These are phyloP conservation scores for Rhyacichthys aspro DNA, from an alignment of 2,797 vertebrate genomes.

Conservation along the genomic window DNA sequence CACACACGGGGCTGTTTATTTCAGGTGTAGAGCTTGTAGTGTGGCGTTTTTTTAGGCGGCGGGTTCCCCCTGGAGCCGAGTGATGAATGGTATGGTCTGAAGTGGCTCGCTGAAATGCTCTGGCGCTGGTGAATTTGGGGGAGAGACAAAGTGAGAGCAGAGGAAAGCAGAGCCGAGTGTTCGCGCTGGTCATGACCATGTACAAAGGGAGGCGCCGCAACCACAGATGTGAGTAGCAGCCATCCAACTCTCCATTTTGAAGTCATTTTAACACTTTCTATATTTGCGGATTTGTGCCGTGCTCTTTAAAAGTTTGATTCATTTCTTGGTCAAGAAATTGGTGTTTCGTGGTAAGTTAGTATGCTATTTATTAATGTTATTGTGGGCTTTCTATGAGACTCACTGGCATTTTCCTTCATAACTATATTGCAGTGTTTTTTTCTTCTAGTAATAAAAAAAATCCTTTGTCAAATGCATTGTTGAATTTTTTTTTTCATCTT, in stretches of 20 bases:
- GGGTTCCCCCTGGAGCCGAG: conserved; percentile 54
- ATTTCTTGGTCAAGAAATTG: too few species aligned
- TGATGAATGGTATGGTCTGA: conserved; percentile 70
- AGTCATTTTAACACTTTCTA: too few species aligned
- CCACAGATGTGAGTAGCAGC: conserved; percentile 75
- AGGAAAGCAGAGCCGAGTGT: conserved; percentile 2
- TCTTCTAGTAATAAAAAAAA: too few species aligned
- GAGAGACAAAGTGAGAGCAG: conserved; percentile 14
- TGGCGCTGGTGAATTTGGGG: conserved; percentile 36
- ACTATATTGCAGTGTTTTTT: too few species aligned
- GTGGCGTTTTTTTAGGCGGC: conserved; percentile 8
- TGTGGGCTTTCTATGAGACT: too few species aligned
- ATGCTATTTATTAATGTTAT: too few species aligned
- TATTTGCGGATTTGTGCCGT: too few species aligned
- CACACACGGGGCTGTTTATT: background rate
- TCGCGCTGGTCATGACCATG: conserved; percentile 58
- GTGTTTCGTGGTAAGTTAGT: too few species aligned
- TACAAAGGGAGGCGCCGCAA: conserved; percentile 76
- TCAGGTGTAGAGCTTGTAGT: background rate
- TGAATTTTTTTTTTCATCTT: too few species aligned
- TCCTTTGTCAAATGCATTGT: too few species aligned
- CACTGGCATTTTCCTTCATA: too few species aligned
- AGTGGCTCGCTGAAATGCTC: conserved; percentile 21
- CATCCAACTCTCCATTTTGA: background rate
- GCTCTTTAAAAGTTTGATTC: too few species aligned